Evolutionary conservation across 1,140 invertebrate genomes (phyloP), one percentile per base, ranked within the genome.

Genomic region (Octopus bimaculoides): DNA sequence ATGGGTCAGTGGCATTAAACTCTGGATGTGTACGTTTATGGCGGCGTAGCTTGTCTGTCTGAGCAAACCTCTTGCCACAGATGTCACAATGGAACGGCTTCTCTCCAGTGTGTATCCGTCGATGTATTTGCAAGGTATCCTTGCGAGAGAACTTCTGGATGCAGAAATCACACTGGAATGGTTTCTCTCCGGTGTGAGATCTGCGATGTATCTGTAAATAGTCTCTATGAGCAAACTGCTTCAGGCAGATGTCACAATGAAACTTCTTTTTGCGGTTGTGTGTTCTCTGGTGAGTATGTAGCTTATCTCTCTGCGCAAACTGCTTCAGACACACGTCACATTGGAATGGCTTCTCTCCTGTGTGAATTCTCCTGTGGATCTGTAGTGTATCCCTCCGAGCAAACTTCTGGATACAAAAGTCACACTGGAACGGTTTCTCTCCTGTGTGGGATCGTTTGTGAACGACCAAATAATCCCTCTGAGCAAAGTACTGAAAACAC

Each of bases 181-280:
- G 77, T 1, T 69, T 66, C 17, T 78, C 77, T 10, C 77, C 77
- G 26, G 95, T 2, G 95, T 96, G 78, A 96, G 89, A 82, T 94
- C 95, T 87, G 5, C 17, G 17, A 14, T 97, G 96, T 80, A 95
- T 92, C 80, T 95, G 91, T 54, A 96, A 91, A 88, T 96, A 95
- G 90, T 95, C 96, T 86, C 96, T 96, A 78, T 95, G 92, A 54
- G 95, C 92, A 88, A 96, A 97, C 4, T 95, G 95, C 66, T 71
- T 71, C 66, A 71, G 66, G 26, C 77, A 78, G 7, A 66, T 26
- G 61, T 78, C 77, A 52, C 77, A 78, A 9, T 78, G 54, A 5
- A 26, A 78, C 7, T n/a, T 55, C 52, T 52, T 61, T 14, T 61
- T 26, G 7, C 77, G 54, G 9, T 54, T 61, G 61, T 78, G 77